Evolutionary conservation across 2,113 vertebrate genomes (phyloP).

Genomic region (Tragelaphus scriptus): DNA sequence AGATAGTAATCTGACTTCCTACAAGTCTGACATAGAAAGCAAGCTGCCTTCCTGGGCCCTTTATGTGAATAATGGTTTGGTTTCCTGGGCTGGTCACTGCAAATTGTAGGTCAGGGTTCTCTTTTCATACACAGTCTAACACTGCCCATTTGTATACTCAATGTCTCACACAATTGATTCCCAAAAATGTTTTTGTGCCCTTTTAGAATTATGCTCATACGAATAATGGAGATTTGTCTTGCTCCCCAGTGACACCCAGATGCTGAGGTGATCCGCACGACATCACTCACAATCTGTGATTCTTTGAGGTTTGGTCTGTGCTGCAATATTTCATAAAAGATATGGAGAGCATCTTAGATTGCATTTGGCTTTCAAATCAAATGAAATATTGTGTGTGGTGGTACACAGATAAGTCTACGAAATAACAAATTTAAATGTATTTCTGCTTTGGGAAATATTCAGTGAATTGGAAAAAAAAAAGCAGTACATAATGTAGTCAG

Average conservation of each 20-base stretch:
- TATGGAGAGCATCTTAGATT: background rate
- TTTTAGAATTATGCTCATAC: background rate
- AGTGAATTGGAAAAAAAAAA: background rate
- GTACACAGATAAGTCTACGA: background rate
- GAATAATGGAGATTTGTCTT: background rate
- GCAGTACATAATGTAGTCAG: background rate
- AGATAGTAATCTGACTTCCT: background rate
- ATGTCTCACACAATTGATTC: background rate
- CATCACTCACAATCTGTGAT: background rate
- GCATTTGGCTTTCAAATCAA: conserved; percentile 18
- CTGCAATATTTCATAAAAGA: background rate
- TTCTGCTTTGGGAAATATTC: conserved; percentile 31
- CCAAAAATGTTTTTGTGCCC: background rate
- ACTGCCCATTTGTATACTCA: background rate
- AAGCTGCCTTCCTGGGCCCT: no score
- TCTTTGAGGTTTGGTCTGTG: background rate
- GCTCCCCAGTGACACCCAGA: background rate
- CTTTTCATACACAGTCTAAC: background rate
- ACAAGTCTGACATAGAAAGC: background rate
- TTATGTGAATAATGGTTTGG: fast-evolving
- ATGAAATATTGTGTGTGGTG: background rate
- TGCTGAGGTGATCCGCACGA: background rate
- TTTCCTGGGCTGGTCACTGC: background rate
- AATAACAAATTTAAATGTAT: conserved; percentile 25
- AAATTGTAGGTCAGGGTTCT: background rate